Percentiles rank a stretch among this genome's conserved stretches.
phyloP scores from a whole-genome alignment of 2,888 invertebrate species.

The Drosophila rellima region DNA sequence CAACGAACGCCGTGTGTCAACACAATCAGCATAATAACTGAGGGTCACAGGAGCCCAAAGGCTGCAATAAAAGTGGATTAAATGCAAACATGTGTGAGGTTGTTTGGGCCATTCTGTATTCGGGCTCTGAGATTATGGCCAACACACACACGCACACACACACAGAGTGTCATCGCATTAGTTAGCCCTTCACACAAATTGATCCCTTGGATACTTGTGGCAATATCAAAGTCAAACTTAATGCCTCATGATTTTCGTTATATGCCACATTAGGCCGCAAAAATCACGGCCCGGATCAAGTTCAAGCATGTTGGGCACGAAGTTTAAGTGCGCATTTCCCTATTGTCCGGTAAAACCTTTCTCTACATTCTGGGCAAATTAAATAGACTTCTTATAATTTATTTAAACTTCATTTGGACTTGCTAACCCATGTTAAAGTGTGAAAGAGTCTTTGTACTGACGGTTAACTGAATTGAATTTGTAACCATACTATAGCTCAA shows the following conservation, averaged over 20 bases:
- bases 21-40: slow-evolving; percentile 67
- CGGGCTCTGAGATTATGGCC: slow-evolving; percentile 20
- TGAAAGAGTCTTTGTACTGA: background rate
- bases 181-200: slow-evolving; percentile 25
- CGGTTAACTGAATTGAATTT: background rate
- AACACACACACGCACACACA: background rate
- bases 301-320: background rate
- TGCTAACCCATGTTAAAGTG: background rate
- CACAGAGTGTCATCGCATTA: slow-evolving; percentile 3
- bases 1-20: slow-evolving; percentile 46
- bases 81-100: slow-evolving; percentile 65
- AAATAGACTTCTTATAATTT: slow-evolving; percentile 48
- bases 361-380: slow-evolving; percentile 29
- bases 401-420: slow-evolving; percentile 43
- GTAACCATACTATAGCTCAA: background rate
- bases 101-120: slow-evolving; percentile 27
- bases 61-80: slow-evolving; percentile 66
- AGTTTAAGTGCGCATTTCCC: slow-evolving; percentile 18
- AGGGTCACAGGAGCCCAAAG: slow-evolving; percentile 31
- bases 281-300: slow-evolving; percentile 15
- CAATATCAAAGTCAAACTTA: slow-evolving; percentile 46
- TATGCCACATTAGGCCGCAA: slow-evolving; percentile 32
- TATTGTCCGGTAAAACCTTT: slow-evolving; percentile 17
- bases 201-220: slow-evolving; percentile 45
- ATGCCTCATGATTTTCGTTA: slow-evolving; percentile 54